These are phyloP conservation scores for Plemyria rubiginata DNA, from an alignment of 2,888 invertebrate species.

Conservation along the genomic window DNA sequence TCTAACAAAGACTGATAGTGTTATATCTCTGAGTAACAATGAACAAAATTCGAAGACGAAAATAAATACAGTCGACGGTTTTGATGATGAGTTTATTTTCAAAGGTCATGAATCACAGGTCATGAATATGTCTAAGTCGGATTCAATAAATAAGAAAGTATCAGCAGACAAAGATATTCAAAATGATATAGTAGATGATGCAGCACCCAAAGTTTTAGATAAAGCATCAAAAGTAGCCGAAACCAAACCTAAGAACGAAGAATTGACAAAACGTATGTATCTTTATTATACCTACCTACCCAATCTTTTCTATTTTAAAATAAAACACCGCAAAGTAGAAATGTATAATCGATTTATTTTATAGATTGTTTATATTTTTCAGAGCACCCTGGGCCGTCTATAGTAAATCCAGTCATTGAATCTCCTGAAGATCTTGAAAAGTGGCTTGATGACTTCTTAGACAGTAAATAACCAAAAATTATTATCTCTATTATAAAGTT, in stretches of 20 bases:
- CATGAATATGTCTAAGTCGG: constrained; percentile 6
- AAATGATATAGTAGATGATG: not conserved
- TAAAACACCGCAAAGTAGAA: constrained; percentile 28
- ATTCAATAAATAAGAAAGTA: constrained; percentile 19
- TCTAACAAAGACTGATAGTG: constrained; percentile 29
- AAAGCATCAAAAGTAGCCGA: constrained; percentile 1
- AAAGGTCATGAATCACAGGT: constrained; percentile 32
- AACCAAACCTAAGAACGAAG: constrained; percentile 1
- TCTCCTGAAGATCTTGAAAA: constrained; percentile 80
- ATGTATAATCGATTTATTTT: not conserved
- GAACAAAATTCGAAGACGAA: constrained; percentile 15
- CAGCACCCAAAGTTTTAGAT: not conserved
- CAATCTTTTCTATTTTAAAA: not conserved
- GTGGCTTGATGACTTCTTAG: constrained; percentile 80
- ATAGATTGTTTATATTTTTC: constrained; percentile 34
- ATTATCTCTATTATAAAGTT: not conserved
- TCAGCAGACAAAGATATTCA: not conserved
- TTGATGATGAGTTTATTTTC: constrained; percentile 26
- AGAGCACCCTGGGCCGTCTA: constrained; percentile 35
- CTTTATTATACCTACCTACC: no score
- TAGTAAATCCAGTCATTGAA: constrained; percentile 64
- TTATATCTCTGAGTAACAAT: constrained; percentile 17
- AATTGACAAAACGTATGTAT: constrained; percentile 17
- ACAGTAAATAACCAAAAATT: constrained; percentile 50
- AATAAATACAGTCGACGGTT: constrained; percentile 16